Base-by-base conservation (phyloP, 2,113 vertebrate genomes). In the Bombycilla garrulus region DNA sequence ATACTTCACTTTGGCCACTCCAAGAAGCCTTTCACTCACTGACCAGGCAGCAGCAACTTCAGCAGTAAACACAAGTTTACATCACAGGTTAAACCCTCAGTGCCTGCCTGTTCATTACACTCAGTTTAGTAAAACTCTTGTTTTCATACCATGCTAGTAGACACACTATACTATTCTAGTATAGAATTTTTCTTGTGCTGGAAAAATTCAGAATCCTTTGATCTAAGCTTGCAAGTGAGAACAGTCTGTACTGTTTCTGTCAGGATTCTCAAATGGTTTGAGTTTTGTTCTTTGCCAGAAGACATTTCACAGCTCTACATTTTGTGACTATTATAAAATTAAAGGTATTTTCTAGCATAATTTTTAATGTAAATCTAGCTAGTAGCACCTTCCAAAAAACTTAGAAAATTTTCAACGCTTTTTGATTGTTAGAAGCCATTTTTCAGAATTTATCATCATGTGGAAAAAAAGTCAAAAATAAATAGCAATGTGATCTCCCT, bases 1-100 rank as follows among this genome's bases (percentile, higher is more conserved):
- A 29, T 14, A 25, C 35, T 92, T 73, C 31, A 67, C 12, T 42
- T 42, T 26, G 18, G 45, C 8, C 21, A 24, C 58, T 95, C 79
- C 81, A 69, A 72, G 26, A 88, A 94, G 31, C 77, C 91, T 92
- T 90, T 88, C 71, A 78, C 64, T 76, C 48, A 62, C 84, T 95
- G 83, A 92, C n/a, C 51, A 81, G 64, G 12, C 42, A 76, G 76
- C 71, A 88, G 67, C n/a, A 91, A 47, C 42, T 79, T 72, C 69
- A 91, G 84, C 57, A 96, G 45, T 65, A 94, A 96, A 89, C 45
- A 81, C 1, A 3, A 61, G 21, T 73, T 81, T 83, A 86, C 1
- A 0, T 67, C 84, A 82, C 3, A 11, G 26, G 11, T 62, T 69
- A 86, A 90, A 65, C 1, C 9, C 28, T 16, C 23, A 66, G 31